phyloP scores from a whole-genome alignment of 2,797 vertebrate genomes.

The Siniperca obscura region DNA sequence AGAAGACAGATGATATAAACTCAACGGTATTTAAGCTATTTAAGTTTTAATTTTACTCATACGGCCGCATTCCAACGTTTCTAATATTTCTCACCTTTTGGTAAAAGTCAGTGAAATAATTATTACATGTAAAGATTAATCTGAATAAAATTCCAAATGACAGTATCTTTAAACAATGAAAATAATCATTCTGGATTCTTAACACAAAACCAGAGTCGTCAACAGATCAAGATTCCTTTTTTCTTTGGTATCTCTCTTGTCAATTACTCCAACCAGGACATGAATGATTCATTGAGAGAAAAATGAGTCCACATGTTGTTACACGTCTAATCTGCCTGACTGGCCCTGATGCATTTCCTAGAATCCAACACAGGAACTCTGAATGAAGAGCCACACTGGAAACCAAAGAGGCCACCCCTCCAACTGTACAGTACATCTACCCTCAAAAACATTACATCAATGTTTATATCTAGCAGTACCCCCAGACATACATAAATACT shows the following conservation, averaged over 20 bases:
- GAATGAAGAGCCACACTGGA: not conserved
- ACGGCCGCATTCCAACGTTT: not conserved
- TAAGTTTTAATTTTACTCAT: not conserved
- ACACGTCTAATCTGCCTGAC: constrained; percentile 69
- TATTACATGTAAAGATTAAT: not conserved
- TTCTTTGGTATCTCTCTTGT: constrained; percentile 4
- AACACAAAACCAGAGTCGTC: constrained; percentile 9
- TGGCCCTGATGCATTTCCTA: constrained; percentile 45
- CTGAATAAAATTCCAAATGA: not conserved
- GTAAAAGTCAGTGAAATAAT: not conserved
- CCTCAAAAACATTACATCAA: not conserved
- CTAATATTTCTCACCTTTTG: not conserved
- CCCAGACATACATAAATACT: not conserved
- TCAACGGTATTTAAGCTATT: not conserved
- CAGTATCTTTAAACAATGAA: not conserved
- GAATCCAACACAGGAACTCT: constrained; percentile 57
- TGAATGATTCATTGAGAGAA: constrained; percentile 77
- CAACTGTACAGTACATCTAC: not conserved
- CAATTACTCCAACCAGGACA: constrained; percentile 22
- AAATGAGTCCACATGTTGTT: constrained; percentile 63
- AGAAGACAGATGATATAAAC: not conserved
- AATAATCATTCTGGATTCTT: not conserved
- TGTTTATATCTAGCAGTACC: not conserved
- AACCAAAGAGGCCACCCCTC: constrained; percentile 4
- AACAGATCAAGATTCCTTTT: not conserved